These are phyloP conservation scores for Asbolus verrucosus DNA, from an alignment of 1,140 invertebrate species.

Conservation along the genomic window DNA sequence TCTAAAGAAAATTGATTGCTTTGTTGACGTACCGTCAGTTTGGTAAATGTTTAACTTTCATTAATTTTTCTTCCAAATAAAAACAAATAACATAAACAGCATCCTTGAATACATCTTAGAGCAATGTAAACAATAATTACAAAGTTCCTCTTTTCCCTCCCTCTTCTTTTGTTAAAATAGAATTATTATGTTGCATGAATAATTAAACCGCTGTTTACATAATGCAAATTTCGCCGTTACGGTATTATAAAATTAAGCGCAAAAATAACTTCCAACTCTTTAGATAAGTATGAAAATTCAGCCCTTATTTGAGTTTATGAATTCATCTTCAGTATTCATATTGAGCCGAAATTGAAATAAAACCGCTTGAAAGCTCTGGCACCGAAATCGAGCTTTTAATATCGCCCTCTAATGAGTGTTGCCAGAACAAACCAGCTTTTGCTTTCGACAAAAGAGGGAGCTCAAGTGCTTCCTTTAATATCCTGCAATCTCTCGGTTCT, in stretches of 20 bases:
- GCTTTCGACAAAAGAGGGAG: conserved; percentile 26
- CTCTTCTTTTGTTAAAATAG: not conserved
- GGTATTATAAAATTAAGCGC: conserved; percentile 5
- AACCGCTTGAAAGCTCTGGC: conserved; percentile 14
- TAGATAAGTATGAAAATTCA: conserved; percentile 12
- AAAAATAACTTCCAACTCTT: conserved; percentile 4
- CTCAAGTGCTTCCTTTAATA: conserved; percentile 15
- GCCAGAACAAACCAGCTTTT: conserved; percentile 22
- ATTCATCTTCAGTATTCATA: conserved; percentile 13
- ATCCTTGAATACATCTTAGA: not conserved
- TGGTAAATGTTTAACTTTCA: conserved; percentile 1
- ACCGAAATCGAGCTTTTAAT: conserved; percentile 30
- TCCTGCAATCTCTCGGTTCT: conserved; percentile 6
- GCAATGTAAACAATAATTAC: conserved; percentile 21
- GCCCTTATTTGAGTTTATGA: conserved; percentile 16
- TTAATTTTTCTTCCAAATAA: conserved; percentile 10
- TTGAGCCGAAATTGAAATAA: conserved; percentile 25
- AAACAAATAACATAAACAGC: not conserved
- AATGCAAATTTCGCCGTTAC: conserved; percentile 11
- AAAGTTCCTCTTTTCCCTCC: conserved; percentile 5
- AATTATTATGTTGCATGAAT: conserved; percentile 27
- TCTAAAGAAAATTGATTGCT: conserved; percentile 13
- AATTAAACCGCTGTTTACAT: conserved; percentile 31
- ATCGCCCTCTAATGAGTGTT: conserved; percentile 25
- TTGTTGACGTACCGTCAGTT: not conserved